Evolutionary conservation across 1,140 invertebrate genomes (phyloP), one percentile per base, ranked within the genome.

Genomic region (Ceratina australensis): DNA sequence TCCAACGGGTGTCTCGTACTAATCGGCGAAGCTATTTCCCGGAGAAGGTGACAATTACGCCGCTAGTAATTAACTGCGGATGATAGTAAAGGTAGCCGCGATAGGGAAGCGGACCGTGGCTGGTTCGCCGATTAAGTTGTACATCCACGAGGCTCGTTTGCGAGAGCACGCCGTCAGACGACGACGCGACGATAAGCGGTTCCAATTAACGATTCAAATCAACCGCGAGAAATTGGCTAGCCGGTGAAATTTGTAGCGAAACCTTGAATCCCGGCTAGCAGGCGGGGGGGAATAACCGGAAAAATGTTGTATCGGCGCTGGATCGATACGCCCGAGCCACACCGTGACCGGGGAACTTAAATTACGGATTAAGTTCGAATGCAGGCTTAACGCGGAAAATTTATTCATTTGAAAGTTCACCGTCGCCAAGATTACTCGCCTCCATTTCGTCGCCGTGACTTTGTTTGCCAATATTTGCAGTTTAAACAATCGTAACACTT

Each of bases 171-270:
- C 67, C 57, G 47, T 22, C 16, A 22, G 54, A 57, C 75, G 65
- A 72, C 57, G 69, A 33, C 75, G 75, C 49, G 56, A 47, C 65
- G 84, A 86, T 86, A 87, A 87, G 79, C 85, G 63, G 64, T 80
- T 76, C 65, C 79, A 86, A 82, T 87, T 80, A 84, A 87, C 77
- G 75, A 80, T 87, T 86, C 74, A 61, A 76, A 84, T 84, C 72
- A 69, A 80, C 67, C 68, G 71, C 79, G 80, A 76, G 78, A 78
- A 80, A 86, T 82, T 80, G 74, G 74, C 49, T 54, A 5, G 49
- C 24, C 18, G 64, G 16, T 50, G 74, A 50, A 64, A 83, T 83
- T 83, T 65, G n/a, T 49, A 33, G n/a, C 0, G 50, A 47, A 16
- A 28, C 10, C n/a, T 33, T 5, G 20, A 26, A 1, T 47, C 22